A percentile compares a stretch with the other conserved stretches of the same genome.
These are phyloP conservation scores for Pycnonotus jocosus DNA, from an alignment of 2,113 vertebrate species.

Conservation along the genomic window DNA sequence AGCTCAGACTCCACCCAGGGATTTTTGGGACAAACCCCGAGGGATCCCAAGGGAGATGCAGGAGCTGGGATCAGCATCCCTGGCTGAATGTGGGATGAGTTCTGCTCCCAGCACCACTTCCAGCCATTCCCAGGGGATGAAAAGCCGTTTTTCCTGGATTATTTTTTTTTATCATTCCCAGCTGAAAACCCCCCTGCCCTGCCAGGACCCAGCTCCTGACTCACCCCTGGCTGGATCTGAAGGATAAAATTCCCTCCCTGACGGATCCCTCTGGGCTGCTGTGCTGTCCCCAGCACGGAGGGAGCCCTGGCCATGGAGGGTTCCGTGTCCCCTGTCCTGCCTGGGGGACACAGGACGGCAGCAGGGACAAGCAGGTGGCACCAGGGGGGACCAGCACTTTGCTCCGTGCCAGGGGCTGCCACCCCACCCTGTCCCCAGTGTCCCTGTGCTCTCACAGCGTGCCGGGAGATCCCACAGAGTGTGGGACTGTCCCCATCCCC, in stretches of 20 bases:
- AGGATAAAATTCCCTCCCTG: not conserved
- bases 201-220: not conserved
- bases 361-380: not conserved
- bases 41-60: not conserved
- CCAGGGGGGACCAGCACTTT: not conserved
- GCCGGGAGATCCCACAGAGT: not conserved
- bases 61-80: not conserved
- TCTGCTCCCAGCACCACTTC: not conserved
- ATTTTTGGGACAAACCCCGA: not conserved
- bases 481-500: not conserved
- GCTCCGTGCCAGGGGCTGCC: not conserved
- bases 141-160: not conserved
- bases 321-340: not conserved
- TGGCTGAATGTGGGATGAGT: not conserved
- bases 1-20: not conserved
- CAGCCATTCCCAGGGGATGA: not conserved
- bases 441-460: not conserved
- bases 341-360: not conserved
- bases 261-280: not conserved
- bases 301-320: not conserved
- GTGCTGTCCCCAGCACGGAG: not conserved
- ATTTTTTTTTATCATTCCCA: not conserved
- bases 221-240: not conserved
- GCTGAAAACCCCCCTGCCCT: not conserved
- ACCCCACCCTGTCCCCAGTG: not conserved